Evolutionary conservation across 1,140 invertebrate genomes (phyloP).

Genomic region (Nasonia vitripennis): DNA sequence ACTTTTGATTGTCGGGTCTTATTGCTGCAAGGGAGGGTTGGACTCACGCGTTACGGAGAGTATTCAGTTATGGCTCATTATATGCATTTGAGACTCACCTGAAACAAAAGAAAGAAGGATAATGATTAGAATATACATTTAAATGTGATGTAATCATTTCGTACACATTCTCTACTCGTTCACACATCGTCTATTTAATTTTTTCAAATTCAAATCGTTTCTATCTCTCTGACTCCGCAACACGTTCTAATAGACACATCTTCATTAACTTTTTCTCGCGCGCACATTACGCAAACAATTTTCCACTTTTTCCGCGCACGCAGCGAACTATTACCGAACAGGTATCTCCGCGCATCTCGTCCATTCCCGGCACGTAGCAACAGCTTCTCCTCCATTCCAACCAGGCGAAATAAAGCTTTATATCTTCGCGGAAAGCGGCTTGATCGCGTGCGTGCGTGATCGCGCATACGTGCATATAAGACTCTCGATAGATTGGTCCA

Average conservation of each 20-base stretch:
- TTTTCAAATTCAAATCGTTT: too few species aligned
- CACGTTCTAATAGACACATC: not conserved
- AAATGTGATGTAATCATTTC: too few species aligned
- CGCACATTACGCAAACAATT: not conserved
- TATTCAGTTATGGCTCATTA: not conserved
- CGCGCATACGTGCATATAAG: slow-evolving; percentile 7
- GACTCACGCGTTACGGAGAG: not conserved
- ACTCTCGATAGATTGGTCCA: not conserved
- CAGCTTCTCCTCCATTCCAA: not conserved
- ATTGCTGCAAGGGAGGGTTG: not conserved
- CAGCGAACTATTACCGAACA: slow-evolving; percentile 8
- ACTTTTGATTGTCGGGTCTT: not conserved
- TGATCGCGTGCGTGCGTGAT: slow-evolving; percentile 2
- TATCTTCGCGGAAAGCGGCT: slow-evolving; percentile 23
- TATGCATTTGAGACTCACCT: not conserved
- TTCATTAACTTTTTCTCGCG: slow-evolving; percentile 1
- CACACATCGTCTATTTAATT: too few species aligned
- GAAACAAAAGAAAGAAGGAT: not conserved
- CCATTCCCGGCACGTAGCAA: not conserved
- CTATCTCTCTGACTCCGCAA: too few species aligned
- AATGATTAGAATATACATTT: too few species aligned
- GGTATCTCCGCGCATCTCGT: not conserved
- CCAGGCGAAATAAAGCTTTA: not conserved
- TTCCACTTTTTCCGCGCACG: not conserved
- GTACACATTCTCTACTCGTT: too few species aligned